Base-by-base conservation (phyloP, 2,888 invertebrate species). In the Cosmorhoe ocellata region DNA sequence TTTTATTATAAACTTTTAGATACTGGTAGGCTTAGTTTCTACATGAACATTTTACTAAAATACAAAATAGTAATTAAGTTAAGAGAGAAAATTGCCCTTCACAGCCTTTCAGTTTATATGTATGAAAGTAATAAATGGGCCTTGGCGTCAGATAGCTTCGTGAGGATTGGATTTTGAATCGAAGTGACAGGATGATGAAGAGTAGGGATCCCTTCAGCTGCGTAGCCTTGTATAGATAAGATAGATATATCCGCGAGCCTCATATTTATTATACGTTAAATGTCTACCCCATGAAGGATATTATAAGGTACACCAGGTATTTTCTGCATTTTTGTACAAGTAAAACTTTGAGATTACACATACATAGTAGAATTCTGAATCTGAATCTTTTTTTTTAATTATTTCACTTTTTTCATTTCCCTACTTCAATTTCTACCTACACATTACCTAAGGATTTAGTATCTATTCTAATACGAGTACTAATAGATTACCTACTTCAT, bases 101-200 rank as follows among this genome's bases (percentile, higher is more conserved):
- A 38, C 36, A 28, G 33, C n/a, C n/a, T 32, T 41, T 50, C 31
- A 39, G 42, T 18, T 37, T 39, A 40, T 48, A 43, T 54, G 32
- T 49, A 51, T 49, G 48, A 60, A 56, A 56, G 56, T 66, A 60
- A 72, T 69, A 71, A 72, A 75, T 71, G 67, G 68, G 58, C 57
- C 48, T 52, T 54, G 56, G 54, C 62, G 59, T 58, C 54, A 66
- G 65, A 67, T 61, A 65, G 64, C 49, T 58, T 48, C 58, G 42
- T 42, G 54, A 54, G 61, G 67, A 74, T 75, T 71, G 65, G 69
- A 69, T 72, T 74, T 68, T 69, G 67, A 72, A 75, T 72, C 68
- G 67, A 62, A 69, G 68, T 69, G 76, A 71, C 75, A 75, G 70
- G 42, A 64, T 75, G 77, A 76, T 76, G 69, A 70, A 73, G 63